Conservation (phyloP, 2,113 vertebrate species). For the Scolopax mira region DNA sequence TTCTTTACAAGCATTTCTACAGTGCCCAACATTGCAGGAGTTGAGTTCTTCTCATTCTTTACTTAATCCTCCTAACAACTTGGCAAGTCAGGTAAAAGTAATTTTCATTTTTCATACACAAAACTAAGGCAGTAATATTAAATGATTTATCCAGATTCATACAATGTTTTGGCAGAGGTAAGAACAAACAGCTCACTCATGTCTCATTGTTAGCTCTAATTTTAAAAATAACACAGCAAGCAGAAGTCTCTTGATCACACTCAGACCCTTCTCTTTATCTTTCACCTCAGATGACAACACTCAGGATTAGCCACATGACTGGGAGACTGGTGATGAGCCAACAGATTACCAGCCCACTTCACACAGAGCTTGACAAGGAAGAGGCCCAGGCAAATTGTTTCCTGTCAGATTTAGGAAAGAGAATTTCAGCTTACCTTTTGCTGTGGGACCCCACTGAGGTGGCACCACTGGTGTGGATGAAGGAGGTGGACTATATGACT, state of each 20-base stretch:
- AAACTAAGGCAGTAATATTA: neutral
- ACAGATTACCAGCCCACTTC: neutral
- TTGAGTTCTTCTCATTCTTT: neutral
- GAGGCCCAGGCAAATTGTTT: neutral
- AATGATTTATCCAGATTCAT: neutral
- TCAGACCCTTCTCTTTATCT: neutral
- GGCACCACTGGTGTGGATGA: rapidly evolving
- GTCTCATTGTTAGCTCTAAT: neutral
- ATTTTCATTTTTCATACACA: neutral
- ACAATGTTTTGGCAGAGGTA: neutral
- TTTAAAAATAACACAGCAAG: conserved; percentile 6
- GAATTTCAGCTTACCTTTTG: conserved; percentile 3
- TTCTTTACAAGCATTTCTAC: neutral
- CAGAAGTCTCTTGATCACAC: neutral
- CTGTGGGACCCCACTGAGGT: neutral
- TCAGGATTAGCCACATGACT: neutral
- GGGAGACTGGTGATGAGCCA: neutral
- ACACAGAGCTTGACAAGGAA: neutral
- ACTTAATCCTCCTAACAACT: neutral
- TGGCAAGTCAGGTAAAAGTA: neutral
- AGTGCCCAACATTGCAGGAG: neutral
- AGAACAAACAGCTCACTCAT: neutral
- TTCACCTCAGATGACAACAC: neutral
- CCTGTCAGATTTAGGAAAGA: neutral
- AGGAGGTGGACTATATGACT: neutral